phyloP scores from a whole-genome alignment of 2,797 vertebrate species.

The Crotalus adamanteus region DNA sequence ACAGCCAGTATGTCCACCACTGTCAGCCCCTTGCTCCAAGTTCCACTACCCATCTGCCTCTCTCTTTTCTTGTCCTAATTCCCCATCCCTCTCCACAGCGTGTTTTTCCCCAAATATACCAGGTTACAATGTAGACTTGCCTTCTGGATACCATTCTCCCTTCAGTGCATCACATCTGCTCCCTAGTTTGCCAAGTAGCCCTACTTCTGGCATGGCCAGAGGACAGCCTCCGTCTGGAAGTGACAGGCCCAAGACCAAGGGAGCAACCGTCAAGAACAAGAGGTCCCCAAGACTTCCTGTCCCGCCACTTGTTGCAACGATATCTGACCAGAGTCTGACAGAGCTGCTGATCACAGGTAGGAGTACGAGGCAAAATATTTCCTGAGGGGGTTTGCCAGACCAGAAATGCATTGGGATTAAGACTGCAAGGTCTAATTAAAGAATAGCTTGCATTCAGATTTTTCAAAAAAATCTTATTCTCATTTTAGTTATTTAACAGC shows the following conservation, averaged over 20 bases:
- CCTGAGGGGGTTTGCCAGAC: not conserved
- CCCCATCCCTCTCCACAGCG: slow-evolving; percentile 47
- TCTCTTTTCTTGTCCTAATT: slow-evolving; percentile 70
- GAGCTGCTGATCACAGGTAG: slow-evolving; percentile 78
- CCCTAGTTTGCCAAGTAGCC: slow-evolving; percentile 35
- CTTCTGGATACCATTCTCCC: slow-evolving; percentile 49
- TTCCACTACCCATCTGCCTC: slow-evolving; percentile 69
- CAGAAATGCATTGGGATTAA: not conserved
- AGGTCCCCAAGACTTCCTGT: not conserved
- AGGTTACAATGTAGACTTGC: slow-evolving; percentile 38
- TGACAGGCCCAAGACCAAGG: slow-evolving; percentile 71
- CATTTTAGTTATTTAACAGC: not conserved
- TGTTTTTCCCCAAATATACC: slow-evolving; percentile 44
- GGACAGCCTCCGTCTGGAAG: slow-evolving; percentile 48
- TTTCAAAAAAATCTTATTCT: not conserved
- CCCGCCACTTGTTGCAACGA: not conserved
- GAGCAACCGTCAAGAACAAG: slow-evolving; percentile 47
- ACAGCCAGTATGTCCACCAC: slow-evolving; percentile 62
- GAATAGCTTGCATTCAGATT: not conserved
- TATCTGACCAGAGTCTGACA: slow-evolving; percentile 76
- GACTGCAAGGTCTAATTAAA: not conserved
- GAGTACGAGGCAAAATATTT: fast-evolving
- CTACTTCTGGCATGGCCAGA: slow-evolving; percentile 71
- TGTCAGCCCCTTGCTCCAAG: slow-evolving; percentile 68
- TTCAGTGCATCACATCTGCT: slow-evolving; percentile 47